These are phyloP conservation scores for Isichthys henryi DNA, from an alignment of 2,113 vertebrate genomes.

Conservation along the genomic window DNA sequence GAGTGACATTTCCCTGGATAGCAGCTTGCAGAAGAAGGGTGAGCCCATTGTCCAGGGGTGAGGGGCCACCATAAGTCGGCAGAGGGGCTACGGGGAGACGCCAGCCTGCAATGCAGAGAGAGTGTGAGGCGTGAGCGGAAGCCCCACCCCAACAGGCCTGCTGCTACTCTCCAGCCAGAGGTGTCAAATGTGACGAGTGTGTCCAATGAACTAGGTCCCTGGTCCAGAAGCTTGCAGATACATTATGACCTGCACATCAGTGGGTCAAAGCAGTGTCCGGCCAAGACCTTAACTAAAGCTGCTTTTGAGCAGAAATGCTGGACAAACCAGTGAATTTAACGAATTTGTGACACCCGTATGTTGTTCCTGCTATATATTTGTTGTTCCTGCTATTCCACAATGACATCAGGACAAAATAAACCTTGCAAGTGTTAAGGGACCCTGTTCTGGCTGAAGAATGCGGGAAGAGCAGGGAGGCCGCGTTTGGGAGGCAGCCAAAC, in stretches of 20 bases:
- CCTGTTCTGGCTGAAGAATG: background rate
- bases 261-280: background rate
- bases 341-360: background rate
- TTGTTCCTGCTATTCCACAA: background rate
- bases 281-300: background rate
- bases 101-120: conserved; percentile 89
- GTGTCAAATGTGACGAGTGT: background rate
- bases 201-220: background rate
- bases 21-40: conserved; percentile 98
- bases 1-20: conserved; percentile 99
- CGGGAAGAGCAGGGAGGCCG: background rate
- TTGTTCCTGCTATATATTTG: background rate
- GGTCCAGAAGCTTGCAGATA: background rate
- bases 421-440: background rate
- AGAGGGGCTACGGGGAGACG: conserved; percentile 94
- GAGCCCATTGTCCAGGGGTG: conserved; percentile 95
- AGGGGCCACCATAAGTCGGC: conserved; percentile 88
- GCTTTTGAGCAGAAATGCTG: background rate
- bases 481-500: background rate
- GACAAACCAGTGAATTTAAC: background rate
- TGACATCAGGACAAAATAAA: background rate
- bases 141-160: background rate
- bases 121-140: background rate
- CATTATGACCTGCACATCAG: background rate
- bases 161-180: background rate